A percentile compares a stretch with the other conserved stretches of the same genome.
phyloP scores from a whole-genome alignment of 2,113 vertebrate genomes.

The Aix galericulata region DNA sequence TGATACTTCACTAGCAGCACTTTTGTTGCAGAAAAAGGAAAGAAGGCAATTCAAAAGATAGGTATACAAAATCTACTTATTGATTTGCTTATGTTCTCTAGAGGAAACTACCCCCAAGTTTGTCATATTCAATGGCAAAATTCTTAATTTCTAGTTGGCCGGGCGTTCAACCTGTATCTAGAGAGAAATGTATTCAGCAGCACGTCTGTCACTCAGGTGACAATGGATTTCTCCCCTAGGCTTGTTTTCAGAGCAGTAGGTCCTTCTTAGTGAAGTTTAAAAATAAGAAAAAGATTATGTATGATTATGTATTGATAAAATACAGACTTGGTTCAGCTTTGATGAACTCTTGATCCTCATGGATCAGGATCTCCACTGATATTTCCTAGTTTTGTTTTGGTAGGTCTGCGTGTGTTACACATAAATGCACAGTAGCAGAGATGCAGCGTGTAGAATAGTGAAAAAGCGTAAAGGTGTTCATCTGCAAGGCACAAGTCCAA shows the following conservation, averaged over 20 bases:
- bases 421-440: neutral
- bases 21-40: neutral
- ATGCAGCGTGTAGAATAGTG: neutral
- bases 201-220: neutral
- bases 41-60: neutral
- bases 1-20: too few relatives aligned
- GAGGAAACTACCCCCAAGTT: neutral
- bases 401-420: neutral
- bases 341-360: neutral
- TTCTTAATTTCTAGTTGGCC: neutral
- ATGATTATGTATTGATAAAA: neutral
- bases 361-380: neutral
- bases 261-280: neutral
- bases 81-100: neutral
- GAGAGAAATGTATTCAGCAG: neutral
- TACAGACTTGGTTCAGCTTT: neutral
- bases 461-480: neutral
- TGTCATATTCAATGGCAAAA: neutral
- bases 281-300: neutral
- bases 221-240: neutral
- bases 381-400: neutral
- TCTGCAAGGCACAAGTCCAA: neutral
- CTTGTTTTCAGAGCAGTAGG: neutral
- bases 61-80: neutral
- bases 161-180: neutral